phyloP scores from a whole-genome alignment of 37 sponge, comb jelly and placozoan genomes.

The Mnemiopsis leidyi region DNA sequence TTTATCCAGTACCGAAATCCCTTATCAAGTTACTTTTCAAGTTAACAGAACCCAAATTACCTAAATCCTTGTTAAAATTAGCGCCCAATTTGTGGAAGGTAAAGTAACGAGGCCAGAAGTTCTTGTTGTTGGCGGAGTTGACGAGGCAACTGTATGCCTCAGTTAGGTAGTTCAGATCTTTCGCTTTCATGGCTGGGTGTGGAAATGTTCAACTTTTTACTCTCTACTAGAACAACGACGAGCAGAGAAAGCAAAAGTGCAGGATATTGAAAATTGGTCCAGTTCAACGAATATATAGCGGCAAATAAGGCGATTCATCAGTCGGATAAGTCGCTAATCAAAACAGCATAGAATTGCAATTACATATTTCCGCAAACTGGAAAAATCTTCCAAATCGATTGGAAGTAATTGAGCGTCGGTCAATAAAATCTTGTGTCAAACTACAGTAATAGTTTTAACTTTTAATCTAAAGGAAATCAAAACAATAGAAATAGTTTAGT shows the following conservation, averaged over 20 bases:
- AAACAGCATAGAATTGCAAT: no score
- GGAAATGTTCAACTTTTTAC: background rate
- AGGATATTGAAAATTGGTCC: no score
- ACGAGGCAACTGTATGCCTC: background rate
- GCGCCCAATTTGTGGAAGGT: background rate
- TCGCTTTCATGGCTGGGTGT: background rate
- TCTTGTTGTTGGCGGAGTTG: background rate
- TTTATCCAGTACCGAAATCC: background rate
- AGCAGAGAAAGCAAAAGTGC: no score
- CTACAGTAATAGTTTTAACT: no score
- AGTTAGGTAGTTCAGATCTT: constrained; percentile 2
- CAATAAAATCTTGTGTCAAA: no score
- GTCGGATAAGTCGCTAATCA: no score
- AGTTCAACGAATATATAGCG: no score
- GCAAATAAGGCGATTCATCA: no score
- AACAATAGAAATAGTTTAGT: background rate
- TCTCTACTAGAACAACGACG: no score
- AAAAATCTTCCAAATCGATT: no score
- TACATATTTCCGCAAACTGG: no score
- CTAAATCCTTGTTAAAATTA: constrained; percentile 16
- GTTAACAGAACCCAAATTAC: background rate
- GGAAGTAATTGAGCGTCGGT: no score
- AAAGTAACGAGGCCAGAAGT: constrained; percentile 18
- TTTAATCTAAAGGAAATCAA: background rate
- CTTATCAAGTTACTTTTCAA: background rate